phyloP scores from a whole-genome alignment of 2,797 vertebrate species.

The Pterois miles region DNA sequence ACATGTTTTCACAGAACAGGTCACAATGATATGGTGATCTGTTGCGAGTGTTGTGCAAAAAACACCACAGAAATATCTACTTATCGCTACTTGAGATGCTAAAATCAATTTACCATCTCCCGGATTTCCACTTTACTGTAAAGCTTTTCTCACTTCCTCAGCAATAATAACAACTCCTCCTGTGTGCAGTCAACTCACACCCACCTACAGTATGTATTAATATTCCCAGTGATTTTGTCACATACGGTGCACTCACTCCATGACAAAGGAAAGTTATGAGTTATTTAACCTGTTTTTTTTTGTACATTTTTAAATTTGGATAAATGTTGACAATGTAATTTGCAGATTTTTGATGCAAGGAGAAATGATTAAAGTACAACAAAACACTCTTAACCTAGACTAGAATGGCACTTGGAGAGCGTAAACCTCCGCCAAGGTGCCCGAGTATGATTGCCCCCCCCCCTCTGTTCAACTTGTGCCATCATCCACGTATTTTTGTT shows the following conservation, averaged over 20 bases:
- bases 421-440: no score
- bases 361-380: no score
- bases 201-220: constrained; percentile 40
- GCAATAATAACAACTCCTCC: constrained; percentile 39
- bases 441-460: no score
- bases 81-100: constrained; percentile 34
- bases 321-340: neutral
- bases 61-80: constrained; percentile 35
- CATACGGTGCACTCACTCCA: neutral
- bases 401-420: no score
- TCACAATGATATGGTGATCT: constrained; percentile 14
- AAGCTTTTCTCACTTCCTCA: constrained; percentile 63
- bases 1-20: neutral
- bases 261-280: neutral
- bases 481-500: no score
- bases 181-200: constrained; percentile 38
- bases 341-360: no score
- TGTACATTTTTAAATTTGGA: neutral
- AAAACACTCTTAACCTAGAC: no score
- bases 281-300: constrained; percentile 1
- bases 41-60: constrained; percentile 31
- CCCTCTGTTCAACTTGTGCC: no score
- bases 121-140: constrained; percentile 35
- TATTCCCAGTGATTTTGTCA: constrained; percentile 27
- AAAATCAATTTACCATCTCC: constrained; percentile 59